These are phyloP conservation scores for Eustalomyia histrio DNA, from an alignment of 2,888 invertebrate species.

Conservation along the genomic window DNA sequence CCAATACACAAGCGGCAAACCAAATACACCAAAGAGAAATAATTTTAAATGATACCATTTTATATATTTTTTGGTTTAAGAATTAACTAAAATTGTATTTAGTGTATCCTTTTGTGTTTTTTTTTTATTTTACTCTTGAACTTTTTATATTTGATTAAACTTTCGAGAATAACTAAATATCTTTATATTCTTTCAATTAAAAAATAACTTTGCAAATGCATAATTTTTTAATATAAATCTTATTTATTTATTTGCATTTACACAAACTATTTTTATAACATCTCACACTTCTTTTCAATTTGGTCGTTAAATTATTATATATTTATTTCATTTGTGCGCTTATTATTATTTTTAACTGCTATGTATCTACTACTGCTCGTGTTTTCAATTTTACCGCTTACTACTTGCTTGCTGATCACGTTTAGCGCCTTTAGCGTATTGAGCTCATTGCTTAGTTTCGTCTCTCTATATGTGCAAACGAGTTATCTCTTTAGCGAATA, in stretches of 20 bases:
- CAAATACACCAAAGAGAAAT: background rate
- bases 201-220: constrained; percentile 29
- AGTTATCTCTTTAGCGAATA: constrained; percentile 37
- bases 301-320: constrained; percentile 35
- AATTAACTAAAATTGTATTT: background rate
- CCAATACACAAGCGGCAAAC: constrained; percentile 13
- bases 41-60: constrained; percentile 41
- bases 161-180: constrained; percentile 21
- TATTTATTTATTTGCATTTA: constrained; percentile 23
- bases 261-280: constrained; percentile 43
- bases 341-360: constrained; percentile 39
- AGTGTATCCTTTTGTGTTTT: constrained; percentile 6
- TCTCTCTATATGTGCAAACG: constrained; percentile 55
- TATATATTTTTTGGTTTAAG: background rate
- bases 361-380: constrained; percentile 38
- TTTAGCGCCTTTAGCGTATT: constrained; percentile 50
- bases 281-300: constrained; percentile 39
- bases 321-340: constrained; percentile 47
- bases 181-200: constrained; percentile 1
- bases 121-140: constrained; percentile 26
- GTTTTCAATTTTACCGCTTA: constrained; percentile 41
- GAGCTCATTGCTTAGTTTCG: constrained; percentile 41
- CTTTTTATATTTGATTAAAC: constrained; percentile 24
- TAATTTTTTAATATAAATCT: constrained; percentile 21
- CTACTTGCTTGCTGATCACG: constrained; percentile 49